Evolutionary conservation across 2,113 vertebrate genomes (phyloP).

Genomic region (Elachura formosa): DNA sequence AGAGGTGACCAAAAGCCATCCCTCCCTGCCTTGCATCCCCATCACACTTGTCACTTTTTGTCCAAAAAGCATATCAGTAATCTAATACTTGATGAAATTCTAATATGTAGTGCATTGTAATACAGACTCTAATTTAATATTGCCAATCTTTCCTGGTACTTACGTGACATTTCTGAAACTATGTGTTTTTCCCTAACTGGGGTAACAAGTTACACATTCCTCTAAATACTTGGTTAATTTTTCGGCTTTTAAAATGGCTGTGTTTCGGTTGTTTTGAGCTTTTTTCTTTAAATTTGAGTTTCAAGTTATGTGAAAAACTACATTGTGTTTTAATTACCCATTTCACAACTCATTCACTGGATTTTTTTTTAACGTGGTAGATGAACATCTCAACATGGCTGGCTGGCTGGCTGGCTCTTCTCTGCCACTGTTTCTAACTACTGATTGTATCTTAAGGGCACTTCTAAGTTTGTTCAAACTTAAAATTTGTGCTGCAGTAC

Average conservation of each 20-base stretch:
- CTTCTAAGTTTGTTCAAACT: background rate
- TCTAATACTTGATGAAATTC: background rate
- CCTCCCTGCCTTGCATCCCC: background rate
- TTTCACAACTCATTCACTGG: background rate
- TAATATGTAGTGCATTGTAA: background rate
- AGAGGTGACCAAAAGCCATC: background rate
- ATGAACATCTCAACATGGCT: background rate
- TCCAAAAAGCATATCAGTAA: background rate
- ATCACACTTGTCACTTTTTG: background rate
- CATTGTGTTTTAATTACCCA: rapidly evolving
- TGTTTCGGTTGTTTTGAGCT: background rate
- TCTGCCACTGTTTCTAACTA: background rate
- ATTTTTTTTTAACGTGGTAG: background rate
- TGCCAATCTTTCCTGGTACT: background rate
- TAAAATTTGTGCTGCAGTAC: background rate
- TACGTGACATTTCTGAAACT: background rate
- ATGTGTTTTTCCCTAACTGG: background rate
- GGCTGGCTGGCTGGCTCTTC: background rate
- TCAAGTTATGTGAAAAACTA: background rate
- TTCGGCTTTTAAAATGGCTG: background rate
- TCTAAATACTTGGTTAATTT: background rate
- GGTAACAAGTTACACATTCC: background rate
- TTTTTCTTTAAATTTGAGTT: background rate
- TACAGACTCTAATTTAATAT: background rate
- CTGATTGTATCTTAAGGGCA: background rate